A percentile compares a stretch with the other conserved stretches of the same genome.
These are phyloP conservation scores for Tribolium madens DNA, from an alignment of 1,140 invertebrate species.

Conservation along the genomic window DNA sequence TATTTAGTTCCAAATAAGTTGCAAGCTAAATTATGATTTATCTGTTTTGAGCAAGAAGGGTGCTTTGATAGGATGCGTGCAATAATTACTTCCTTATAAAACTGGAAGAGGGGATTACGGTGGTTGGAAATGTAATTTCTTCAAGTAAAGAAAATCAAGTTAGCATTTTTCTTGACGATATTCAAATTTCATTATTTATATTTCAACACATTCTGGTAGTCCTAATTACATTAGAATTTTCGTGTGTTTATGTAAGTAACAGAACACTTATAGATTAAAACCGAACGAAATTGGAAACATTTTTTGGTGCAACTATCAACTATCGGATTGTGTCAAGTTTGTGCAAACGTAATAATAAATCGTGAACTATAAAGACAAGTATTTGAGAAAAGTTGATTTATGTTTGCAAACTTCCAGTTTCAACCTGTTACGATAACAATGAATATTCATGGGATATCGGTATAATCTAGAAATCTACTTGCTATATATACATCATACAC, in stretches of 20 bases:
- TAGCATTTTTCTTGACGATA: not conserved
- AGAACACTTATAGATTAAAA: too few species aligned
- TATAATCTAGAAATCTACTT: constrained; percentile 11
- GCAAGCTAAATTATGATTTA: too few species aligned
- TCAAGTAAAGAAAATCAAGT: not conserved
- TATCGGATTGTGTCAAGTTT: not conserved
- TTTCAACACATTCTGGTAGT: too few species aligned
- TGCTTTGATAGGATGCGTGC: not conserved
- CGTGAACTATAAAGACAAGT: not conserved
- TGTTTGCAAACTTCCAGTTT: not conserved
- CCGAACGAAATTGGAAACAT: too few species aligned
- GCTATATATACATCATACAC: not conserved
- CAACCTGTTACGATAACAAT: constrained; percentile 32
- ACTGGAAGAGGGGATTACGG: not conserved
- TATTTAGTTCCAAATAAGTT: too few species aligned
- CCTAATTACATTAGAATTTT: too few species aligned
- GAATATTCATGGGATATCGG: constrained; percentile 35
- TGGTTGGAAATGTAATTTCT: not conserved
- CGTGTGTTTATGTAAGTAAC: too few species aligned
- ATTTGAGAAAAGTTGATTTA: constrained; percentile 24
- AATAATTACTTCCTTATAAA: not conserved
- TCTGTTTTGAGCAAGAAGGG: not conserved
- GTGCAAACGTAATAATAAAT: not conserved
- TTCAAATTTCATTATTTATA: not conserved
- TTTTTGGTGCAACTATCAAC: not conserved